These are phyloP conservation scores for Melanostoma mellinum DNA, from an alignment of 2,888 invertebrate species.

Conservation along the genomic window DNA sequence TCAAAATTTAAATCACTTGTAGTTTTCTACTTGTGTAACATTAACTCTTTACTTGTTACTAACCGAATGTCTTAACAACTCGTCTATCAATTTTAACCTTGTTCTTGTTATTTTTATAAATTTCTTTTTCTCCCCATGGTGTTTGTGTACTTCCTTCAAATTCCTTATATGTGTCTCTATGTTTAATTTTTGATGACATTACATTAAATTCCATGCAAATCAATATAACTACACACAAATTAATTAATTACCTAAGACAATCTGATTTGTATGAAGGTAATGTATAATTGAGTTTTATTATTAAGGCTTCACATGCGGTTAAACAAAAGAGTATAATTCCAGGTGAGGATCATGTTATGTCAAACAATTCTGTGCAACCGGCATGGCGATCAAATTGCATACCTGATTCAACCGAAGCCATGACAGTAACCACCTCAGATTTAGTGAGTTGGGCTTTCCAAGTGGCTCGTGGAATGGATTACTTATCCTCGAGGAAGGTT, in stretches of 20 bases:
- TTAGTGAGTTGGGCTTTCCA: slow-evolving; percentile 95
- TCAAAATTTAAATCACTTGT: neutral
- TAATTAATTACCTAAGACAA: slow-evolving; percentile 78
- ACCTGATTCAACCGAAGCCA: slow-evolving; percentile 86
- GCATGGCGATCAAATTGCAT: slow-evolving; percentile 91
- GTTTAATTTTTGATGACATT: slow-evolving; percentile 66
- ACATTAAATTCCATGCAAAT: slow-evolving; percentile 41
- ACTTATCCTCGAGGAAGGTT: slow-evolving; percentile 93
- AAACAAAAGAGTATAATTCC: slow-evolving; percentile 12
- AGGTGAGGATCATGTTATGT: slow-evolving; percentile 82
- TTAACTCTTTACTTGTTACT: slow-evolving; percentile 40
- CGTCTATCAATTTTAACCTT: slow-evolving; percentile 26
- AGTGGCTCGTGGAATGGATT: slow-evolving; percentile 97
- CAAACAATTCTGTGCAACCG: slow-evolving; percentile 86
- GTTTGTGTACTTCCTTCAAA: slow-evolving; percentile 50
- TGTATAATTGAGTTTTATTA: slow-evolving; percentile 77
- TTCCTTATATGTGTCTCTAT: slow-evolving; percentile 49
- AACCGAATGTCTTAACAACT: slow-evolving; percentile 46
- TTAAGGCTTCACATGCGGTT: neutral
- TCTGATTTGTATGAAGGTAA: slow-evolving; percentile 80
- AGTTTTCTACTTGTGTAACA: slow-evolving; percentile 38
- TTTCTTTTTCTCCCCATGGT: slow-evolving; percentile 40
- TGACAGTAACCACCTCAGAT: slow-evolving; percentile 91
- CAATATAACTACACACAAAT: slow-evolving; percentile 64
- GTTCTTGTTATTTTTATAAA: slow-evolving; percentile 46